Conservation (phyloP, 2,113 vertebrate species). For the Strix aluco region DNA sequence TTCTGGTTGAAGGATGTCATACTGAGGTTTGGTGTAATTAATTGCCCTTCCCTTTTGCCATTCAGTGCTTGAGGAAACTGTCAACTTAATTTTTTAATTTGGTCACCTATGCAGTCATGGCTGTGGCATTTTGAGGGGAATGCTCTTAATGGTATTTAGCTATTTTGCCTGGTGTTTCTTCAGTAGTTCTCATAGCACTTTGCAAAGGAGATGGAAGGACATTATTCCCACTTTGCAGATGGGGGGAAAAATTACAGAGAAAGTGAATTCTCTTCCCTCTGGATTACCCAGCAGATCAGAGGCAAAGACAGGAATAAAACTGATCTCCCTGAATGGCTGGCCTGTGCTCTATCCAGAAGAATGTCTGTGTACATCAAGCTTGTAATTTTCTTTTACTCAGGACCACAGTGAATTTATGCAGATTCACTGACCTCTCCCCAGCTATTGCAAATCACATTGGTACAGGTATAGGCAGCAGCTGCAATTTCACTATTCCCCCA, state of each 20-base stretch:
- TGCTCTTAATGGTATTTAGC: neutral
- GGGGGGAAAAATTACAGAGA: neutral
- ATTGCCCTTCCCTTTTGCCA: neutral
- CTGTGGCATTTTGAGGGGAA: neutral
- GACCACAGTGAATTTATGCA: neutral
- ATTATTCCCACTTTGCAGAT: neutral
- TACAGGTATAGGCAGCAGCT: neutral
- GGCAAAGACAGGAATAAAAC: neutral
- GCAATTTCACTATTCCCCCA: neutral
- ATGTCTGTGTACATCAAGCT: neutral
- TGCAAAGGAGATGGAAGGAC: neutral
- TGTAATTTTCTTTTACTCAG: neutral
- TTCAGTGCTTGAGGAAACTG: neutral
- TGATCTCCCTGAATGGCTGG: neutral
- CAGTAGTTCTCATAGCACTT: neutral
- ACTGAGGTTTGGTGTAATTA: neutral
- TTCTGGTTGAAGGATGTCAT: neutral
- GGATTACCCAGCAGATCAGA: neutral
- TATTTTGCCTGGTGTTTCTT: neutral
- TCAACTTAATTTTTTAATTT: neutral
- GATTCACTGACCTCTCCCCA: neutral
- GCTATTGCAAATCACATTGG: neutral
- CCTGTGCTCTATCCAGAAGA: neutral
- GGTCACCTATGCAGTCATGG: neutral
- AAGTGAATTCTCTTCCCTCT: neutral